These are phyloP conservation scores for Drosophila mimetica DNA, from an alignment of 2,888 invertebrate genomes.

Conservation along the genomic window DNA sequence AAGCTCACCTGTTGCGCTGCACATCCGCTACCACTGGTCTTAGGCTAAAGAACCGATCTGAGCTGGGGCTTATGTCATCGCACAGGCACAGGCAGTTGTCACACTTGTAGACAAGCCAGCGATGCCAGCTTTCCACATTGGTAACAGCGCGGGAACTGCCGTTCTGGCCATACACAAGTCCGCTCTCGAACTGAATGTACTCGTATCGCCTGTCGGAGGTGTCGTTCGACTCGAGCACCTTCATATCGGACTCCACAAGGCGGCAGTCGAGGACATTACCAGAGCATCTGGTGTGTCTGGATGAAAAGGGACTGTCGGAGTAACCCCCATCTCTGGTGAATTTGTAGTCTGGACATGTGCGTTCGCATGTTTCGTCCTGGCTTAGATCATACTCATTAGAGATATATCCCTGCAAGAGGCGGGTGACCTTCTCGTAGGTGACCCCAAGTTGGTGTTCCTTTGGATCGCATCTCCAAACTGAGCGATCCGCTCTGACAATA, in stretches of 20 bases:
- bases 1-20: constrained; percentile 86
- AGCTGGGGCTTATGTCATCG: constrained; percentile 89
- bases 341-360: constrained; percentile 90
- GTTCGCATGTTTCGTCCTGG: constrained; percentile 89
- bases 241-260: constrained; percentile 94
- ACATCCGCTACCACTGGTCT: constrained; percentile 87
- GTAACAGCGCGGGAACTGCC: no score
- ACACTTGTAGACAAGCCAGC: constrained; percentile 94
- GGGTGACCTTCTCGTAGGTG: constrained; percentile 91
- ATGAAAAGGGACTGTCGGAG: constrained; percentile 89
- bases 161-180: constrained; percentile 87
- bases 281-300: constrained; percentile 88
- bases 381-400: constrained; percentile 96
- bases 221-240: constrained; percentile 89
- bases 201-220: constrained; percentile 89
- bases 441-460: constrained; percentile 85
- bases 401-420: constrained; percentile 93
- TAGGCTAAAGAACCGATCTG: constrained; percentile 93
- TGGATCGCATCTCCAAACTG: constrained; percentile 92
- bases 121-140: constrained; percentile 93
- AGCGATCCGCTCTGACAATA: constrained; percentile 88
- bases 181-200: constrained; percentile 93
- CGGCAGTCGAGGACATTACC: constrained; percentile 91
- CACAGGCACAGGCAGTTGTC: constrained; percentile 96
- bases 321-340: constrained; percentile 89